Evolutionary conservation across 2,888 invertebrate species (phyloP).

Genomic region (Allolobophora icterica): DNA sequence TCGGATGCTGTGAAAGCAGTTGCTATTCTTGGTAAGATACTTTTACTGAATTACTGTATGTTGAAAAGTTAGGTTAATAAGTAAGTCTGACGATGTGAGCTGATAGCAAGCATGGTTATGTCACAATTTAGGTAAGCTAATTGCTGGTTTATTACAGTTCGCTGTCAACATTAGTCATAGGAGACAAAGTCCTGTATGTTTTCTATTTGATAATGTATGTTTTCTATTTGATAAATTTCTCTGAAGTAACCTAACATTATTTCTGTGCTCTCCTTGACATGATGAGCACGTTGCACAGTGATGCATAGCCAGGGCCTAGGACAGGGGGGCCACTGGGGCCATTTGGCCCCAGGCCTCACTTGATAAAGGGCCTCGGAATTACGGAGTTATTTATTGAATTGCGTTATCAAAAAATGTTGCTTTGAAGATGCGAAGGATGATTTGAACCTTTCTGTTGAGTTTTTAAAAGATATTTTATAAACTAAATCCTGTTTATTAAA

Average conservation of each 20-base stretch:
- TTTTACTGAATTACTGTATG: not conserved
- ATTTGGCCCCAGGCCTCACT: too few species aligned
- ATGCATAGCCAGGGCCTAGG: too few species aligned
- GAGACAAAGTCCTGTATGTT: not conserved
- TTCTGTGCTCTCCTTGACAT: not conserved
- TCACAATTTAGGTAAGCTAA: not conserved
- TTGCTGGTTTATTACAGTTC: not conserved
- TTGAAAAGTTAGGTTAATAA: too few species aligned
- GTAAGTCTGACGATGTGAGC: too few species aligned
- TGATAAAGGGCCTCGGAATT: too few species aligned
- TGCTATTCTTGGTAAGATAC: conserved; percentile 39
- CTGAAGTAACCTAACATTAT: not conserved
- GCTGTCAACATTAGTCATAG: not conserved
- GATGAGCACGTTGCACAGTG: not conserved
- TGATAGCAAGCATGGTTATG: not conserved
- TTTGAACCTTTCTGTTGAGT: too few species aligned
- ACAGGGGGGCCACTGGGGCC: too few species aligned
- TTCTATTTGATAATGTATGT: not conserved
- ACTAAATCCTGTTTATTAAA: too few species aligned
- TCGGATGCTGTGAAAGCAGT: conserved; percentile 50
- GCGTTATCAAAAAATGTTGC: too few species aligned
- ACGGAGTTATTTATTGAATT: too few species aligned
- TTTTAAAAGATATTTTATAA: too few species aligned
- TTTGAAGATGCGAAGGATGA: too few species aligned
- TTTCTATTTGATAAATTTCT: not conserved